phyloP scores from a whole-genome alignment of 2,888 invertebrate genomes.

The Diarsia dahlii region DNA sequence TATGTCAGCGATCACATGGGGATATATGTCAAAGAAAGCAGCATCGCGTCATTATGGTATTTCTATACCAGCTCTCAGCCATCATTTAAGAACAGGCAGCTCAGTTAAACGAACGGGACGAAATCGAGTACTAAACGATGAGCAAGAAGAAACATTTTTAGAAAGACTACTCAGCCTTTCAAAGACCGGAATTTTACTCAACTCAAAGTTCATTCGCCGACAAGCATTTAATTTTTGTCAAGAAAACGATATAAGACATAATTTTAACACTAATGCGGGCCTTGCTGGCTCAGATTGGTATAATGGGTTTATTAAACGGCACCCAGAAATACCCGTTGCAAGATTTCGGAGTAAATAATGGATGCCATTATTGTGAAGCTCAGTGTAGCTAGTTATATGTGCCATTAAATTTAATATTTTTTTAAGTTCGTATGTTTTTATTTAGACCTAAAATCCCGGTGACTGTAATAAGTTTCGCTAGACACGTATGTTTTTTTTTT shows the following conservation, averaged over 20 bases:
- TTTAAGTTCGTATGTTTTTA: background rate
- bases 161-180: constrained; percentile 14
- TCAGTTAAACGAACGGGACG: constrained; percentile 32
- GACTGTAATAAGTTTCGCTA: background rate
- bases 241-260: constrained; percentile 4
- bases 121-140: constrained; percentile 28
- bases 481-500: background rate
- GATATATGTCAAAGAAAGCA: constrained; percentile 26
- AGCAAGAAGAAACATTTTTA: constrained; percentile 21
- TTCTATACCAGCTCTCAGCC: constrained; percentile 26
- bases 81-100: constrained; percentile 22
- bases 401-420: background rate
- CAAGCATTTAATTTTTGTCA: constrained; percentile 28
- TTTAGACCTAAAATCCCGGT: background rate
- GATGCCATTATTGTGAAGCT: background rate
- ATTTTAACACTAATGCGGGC: constrained; percentile 6
- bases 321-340: constrained; percentile 21
- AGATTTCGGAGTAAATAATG: constrained; percentile 1
- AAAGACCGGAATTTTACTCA: background rate
- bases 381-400: constrained; percentile 3
- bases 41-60: constrained; percentile 24
- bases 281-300: constrained; percentile 22
- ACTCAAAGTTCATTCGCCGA: constrained; percentile 7
- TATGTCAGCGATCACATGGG: constrained; percentile 14
- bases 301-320: constrained; percentile 19